Percentiles rank a stretch among this genome's conserved stretches.
Evolutionary conservation across 2,888 invertebrate genomes (phyloP).

Genomic region (Glaucopsyche alexis): DNA sequence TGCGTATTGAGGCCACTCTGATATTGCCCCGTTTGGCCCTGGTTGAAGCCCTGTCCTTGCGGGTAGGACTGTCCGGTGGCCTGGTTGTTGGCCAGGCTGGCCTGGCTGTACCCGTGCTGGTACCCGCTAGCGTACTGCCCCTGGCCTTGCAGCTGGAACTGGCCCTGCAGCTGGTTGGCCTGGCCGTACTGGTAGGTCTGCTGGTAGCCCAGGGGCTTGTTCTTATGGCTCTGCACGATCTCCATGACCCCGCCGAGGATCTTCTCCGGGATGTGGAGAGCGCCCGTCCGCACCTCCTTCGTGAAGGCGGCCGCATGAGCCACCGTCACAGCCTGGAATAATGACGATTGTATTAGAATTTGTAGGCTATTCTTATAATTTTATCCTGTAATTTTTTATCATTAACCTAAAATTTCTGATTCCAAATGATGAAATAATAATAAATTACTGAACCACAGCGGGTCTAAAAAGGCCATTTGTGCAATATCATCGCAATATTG

Average conservation of each 20-base stretch:
- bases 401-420: too few species aligned
- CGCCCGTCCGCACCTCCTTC: conserved; percentile 50
- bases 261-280: conserved; percentile 65
- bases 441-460: too few species aligned
- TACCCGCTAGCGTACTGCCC: conserved; percentile 45
- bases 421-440: too few species aligned
- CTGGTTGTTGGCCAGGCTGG: conserved; percentile 40
- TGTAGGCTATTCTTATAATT: background rate
- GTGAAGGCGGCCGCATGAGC: conserved; percentile 32
- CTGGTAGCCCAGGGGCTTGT: conserved; percentile 52
- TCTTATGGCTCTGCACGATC: conserved; percentile 67
- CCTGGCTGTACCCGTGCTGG: conserved; percentile 47
- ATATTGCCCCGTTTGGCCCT: conserved; percentile 11
- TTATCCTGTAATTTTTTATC: too few species aligned
- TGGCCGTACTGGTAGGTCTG: conserved; percentile 47
- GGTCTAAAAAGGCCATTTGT: too few species aligned
- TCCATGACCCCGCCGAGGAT: conserved; percentile 73
- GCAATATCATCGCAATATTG: too few species aligned
- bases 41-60: conserved; percentile 25
- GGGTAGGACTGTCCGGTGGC: conserved; percentile 40
- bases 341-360: background rate
- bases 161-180: conserved; percentile 43
- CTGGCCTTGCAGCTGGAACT: conserved; percentile 46
- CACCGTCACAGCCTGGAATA: conserved; percentile 27
- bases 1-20: conserved; percentile 12